Evolutionary conservation across 2,888 invertebrate genomes (phyloP), one percentile per base, ranked within the genome.

Genomic region (Orthonevra nobilis): DNA sequence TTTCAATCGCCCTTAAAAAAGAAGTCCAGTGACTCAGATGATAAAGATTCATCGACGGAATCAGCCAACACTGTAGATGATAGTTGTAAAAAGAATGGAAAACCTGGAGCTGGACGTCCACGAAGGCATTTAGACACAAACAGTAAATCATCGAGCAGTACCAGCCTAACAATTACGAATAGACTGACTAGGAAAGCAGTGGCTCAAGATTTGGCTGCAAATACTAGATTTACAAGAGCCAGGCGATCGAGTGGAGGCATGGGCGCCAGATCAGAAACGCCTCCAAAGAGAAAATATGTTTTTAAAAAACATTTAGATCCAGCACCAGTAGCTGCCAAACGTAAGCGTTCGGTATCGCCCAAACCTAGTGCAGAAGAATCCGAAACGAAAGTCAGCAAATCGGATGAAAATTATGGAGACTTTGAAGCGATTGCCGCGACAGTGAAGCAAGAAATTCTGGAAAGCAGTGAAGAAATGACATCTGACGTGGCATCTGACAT

Each of bases 121-220:
- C 46, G 72, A 12, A 77, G 70, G 32, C n/a, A 17, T 1, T 30
- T 32, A 14, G 69, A 54, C n/a, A 3, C 58, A 9, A 26, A 42
- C 17, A 46, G 42, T 42, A 70, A 83, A 14, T 19, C 83, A 15
- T 9, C 77, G 30, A 6, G 58, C 10, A 50, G 34, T 17, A 12
- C 46, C 14, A 12, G 44, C 4, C 38, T 52, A 1, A 56, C 68
- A 28, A 83, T n/a, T n/a, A n/a, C 84, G 38, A 87, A 87, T 56
- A 83, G 87, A n/a, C 82, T 86, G 5, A 88, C 88, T 5, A 87
- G 88, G 36, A 88, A 88, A 44, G 82, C 88, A 0, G 82, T 85
- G 6, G 87, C 85, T 14, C 84, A 85, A 79, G 86, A 87, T 70
- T 84, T 85, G 64, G 84, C 83, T 1, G 83, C 81, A 40, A 86